Base-by-base conservation (phyloP, 2,888 invertebrate species). In the Onchidella celtica region DNA sequence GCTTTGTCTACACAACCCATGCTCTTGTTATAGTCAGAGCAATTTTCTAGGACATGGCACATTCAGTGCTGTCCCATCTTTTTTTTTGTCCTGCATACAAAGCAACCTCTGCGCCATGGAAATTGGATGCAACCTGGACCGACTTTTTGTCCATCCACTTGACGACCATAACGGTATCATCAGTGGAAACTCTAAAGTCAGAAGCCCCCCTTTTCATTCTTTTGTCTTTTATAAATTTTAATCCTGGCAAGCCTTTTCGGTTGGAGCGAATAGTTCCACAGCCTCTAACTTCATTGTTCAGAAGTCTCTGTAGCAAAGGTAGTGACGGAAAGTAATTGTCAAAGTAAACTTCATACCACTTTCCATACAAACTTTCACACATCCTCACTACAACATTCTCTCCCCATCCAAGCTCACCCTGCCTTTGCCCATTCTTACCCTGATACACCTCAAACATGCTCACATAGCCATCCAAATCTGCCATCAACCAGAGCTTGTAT, bases 1-100 rank as follows among this genome's bases (percentile, higher is more conserved):
- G 85, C 79, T 34, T 79, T 80, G 59, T 85, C 85, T 6, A 83
- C 83, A 32, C 85, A 78, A 40, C 69, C 69, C 79, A 82, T 82
- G 73, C 32, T 47, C 57, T 21, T 27, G 27, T 82, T 81, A 59
- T 84, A 84, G 21, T 65, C 47, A 17, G 59, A 59, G 47, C 3
- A 80, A 65, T 32, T 68, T 24, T 11, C 36, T 38, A 1, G 79
- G 81, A 65, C 68, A 77, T 34, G 78, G 40, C 17, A 83, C 63
- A 38, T 83, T 66, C 21, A 55, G 34, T 9, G n/a, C 40, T n/a
- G 63, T 59, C 24, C 77, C 74, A 74, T 75, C 61, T 65, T 74
- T 70, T n/a, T n/a, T 34, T 70, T 61, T 38, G 74, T 79, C 21
- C 69, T n/a, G 40, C 34, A 21, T n/a, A 70, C 40, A 29, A 47